Evolutionary conservation across 2,113 vertebrate species (phyloP).

Genomic region (Erythrolamprus reginae): DNA sequence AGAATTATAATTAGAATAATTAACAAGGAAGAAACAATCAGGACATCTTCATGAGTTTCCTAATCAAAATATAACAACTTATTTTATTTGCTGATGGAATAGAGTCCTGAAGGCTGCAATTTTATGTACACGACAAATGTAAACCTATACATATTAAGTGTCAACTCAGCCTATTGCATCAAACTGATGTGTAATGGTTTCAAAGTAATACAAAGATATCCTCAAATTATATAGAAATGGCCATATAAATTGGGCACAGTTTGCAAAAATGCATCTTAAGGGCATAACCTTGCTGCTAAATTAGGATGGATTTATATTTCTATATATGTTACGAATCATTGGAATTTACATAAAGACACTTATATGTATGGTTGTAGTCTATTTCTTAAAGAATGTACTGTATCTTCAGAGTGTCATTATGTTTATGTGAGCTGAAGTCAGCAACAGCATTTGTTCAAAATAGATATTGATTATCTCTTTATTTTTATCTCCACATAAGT

Average conservation of each 20-base stretch:
- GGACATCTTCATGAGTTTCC: not conserved
- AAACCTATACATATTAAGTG: not conserved
- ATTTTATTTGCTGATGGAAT: not conserved
- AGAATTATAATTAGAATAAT: not conserved
- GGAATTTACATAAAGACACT: not conserved
- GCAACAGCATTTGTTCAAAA: not conserved
- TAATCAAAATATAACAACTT: not conserved
- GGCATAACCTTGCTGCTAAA: not conserved
- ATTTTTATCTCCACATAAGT: conserved; percentile 9
- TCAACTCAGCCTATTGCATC: too few relatives aligned
- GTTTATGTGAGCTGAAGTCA: not conserved
- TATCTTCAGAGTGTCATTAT: not conserved
- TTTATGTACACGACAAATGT: not conserved
- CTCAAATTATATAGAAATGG: not conserved
- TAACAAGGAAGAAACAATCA: not conserved
- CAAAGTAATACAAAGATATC: not conserved
- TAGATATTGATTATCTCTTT: conserved; percentile 12
- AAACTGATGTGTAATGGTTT: not conserved
- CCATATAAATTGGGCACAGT: not conserved
- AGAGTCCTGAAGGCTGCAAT: not conserved
- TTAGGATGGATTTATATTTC: not conserved
- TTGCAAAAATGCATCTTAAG: not conserved
- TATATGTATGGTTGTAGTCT: not conserved
- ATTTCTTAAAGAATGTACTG: not conserved
- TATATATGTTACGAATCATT: not conserved